Conservation (phyloP, 2,113 vertebrate genomes). For the Laticauda colubrina region DNA sequence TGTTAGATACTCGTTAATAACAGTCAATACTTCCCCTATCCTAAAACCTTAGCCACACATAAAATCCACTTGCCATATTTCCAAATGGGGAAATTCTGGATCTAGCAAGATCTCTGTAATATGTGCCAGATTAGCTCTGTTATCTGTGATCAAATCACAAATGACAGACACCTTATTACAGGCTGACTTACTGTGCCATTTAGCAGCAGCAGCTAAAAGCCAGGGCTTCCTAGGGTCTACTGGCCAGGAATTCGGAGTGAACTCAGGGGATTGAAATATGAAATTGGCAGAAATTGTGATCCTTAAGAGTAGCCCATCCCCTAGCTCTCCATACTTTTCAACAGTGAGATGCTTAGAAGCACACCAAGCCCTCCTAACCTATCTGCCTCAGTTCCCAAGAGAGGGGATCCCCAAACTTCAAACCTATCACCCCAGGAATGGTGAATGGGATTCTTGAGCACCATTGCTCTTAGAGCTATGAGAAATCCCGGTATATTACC, state of each 20-base stretch:
- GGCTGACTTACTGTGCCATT: background rate
- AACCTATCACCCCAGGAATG: background rate
- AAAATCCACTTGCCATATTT: background rate
- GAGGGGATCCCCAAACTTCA: background rate
- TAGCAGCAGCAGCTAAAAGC: background rate
- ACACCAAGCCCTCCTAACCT: background rate
- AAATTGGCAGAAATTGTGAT: background rate
- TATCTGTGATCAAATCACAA: background rate
- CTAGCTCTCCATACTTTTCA: background rate
- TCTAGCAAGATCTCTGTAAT: background rate
- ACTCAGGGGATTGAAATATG: background rate
- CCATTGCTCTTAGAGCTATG: background rate
- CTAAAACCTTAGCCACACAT: background rate
- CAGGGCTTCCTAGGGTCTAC: background rate
- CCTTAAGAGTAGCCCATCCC: background rate
- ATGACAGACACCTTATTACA: background rate
- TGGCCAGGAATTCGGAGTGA: background rate
- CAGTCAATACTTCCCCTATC: background rate
- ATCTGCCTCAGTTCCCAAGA: background rate
- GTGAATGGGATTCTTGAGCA: background rate
- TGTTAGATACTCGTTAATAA: background rate
- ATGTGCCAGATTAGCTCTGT: background rate
- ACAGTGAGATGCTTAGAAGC: background rate
- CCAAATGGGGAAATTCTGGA: background rate
- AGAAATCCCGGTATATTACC: background rate